These are phyloP conservation scores for Pristionchus entomophagus DNA, from an alignment of 2,888 invertebrate genomes.

Conservation along the genomic window DNA sequence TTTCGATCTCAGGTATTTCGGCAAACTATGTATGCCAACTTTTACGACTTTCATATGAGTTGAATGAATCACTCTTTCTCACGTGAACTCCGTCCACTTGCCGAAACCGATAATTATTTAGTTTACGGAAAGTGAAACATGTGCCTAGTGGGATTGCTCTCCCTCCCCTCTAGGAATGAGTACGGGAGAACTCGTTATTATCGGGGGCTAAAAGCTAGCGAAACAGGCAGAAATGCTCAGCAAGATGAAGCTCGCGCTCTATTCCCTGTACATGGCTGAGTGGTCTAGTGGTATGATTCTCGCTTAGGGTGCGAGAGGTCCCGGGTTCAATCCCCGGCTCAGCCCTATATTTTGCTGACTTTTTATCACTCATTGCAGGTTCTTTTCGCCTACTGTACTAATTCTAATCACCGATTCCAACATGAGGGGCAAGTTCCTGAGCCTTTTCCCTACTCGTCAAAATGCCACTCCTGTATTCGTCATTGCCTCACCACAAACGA, in stretches of 20 bases:
- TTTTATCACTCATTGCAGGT: neutral
- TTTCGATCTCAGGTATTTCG: conserved; percentile 4
- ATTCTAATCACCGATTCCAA: conserved; percentile 1
- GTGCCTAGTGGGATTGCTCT: neutral
- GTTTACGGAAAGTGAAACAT: neutral
- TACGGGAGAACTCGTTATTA: neutral
- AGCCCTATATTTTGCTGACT: conserved; percentile 51
- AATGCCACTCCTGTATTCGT: neutral
- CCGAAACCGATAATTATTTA: neutral
- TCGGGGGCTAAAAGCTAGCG: neutral
- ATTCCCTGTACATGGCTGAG: conserved; percentile 54
- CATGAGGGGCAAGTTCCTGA: neutral
- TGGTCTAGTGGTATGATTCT: conserved; percentile 77
- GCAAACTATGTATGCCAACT: too few relatives aligned
- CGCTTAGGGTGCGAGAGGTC: conserved; percentile 77
- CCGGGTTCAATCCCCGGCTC: conserved; percentile 75
- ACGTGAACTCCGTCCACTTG: neutral
- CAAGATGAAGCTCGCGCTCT: neutral
- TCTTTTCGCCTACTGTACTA: neutral
- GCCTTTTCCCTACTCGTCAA: neutral
- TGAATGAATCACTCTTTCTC: too few relatives aligned
- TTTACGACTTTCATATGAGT: too few relatives aligned
- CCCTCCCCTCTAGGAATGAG: neutral
- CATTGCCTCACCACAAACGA: neutral
- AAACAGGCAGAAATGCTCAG: neutral